Evolutionary conservation across 2,888 invertebrate genomes (phyloP).

Genomic region (Hemithea aestivaria): DNA sequence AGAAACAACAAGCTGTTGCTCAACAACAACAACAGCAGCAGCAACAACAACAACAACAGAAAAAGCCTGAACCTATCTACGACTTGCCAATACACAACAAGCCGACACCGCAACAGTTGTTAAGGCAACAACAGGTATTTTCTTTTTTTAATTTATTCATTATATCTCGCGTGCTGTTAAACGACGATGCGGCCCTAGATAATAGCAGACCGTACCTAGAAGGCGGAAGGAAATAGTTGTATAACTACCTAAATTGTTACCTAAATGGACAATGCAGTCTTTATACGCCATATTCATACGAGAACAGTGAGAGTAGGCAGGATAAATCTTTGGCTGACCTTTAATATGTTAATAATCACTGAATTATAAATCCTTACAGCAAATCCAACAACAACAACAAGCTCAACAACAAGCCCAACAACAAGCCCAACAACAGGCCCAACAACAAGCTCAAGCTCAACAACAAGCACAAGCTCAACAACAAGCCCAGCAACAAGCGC

Average conservation of each 20-base stretch:
- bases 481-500: constrained; percentile 23
- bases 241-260: no score
- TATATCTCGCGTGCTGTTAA: no score
- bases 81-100: constrained; percentile 70
- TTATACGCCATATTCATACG: no score
- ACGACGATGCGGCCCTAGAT: no score
- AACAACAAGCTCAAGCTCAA: constrained; percentile 20
- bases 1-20: constrained; percentile 28
- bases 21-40: constrained; percentile 11
- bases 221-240: no score
- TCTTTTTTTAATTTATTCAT: no score
- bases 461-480: constrained; percentile 30
- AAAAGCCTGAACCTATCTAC: constrained; percentile 69
- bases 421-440: constrained; percentile 20
- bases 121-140: constrained; percentile 17
- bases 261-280: no score
- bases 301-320: no score
- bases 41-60: constrained; percentile 40
- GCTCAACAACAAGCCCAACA: no score
- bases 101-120: constrained; percentile 54
- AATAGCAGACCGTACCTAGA: no score
- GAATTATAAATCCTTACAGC: constrained; percentile 28
- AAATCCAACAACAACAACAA: constrained; percentile 26
- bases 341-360: no score
- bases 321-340: no score